Percentiles rank a stretch among this genome's conserved stretches.
Conservation (phyloP, 2,113 vertebrate species). For the Quiscalus mexicanus region DNA sequence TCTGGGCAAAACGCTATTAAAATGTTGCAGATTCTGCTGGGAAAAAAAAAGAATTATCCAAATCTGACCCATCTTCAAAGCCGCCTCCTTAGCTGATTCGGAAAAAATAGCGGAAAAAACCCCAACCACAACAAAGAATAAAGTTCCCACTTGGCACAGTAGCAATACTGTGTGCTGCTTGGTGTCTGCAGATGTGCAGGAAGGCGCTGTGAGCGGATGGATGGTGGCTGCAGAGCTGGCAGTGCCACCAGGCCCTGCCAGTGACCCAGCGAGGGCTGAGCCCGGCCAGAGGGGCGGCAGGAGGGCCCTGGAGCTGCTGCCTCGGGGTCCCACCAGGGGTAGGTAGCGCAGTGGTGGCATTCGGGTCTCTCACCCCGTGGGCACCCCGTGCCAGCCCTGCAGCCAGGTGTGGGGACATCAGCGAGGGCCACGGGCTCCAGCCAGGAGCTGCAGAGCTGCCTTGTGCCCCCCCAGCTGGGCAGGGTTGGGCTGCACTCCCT, state of each 20-base stretch:
- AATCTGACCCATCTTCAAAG: neutral
- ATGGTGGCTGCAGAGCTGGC: neutral
- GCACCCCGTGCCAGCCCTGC: accelerated
- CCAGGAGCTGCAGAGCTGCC: neutral
- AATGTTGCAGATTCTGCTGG: conserved; percentile 15
- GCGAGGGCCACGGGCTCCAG: neutral
- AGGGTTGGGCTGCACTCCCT: neutral
- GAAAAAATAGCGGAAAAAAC: neutral
- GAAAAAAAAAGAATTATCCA: neutral
- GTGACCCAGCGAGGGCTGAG: accelerated
- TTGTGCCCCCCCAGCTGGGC: accelerated
- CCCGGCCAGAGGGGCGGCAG: accelerated
- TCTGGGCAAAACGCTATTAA: neutral
- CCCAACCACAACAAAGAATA: conserved; percentile 19
- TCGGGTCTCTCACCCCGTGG: accelerated
- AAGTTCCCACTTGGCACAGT: conserved; percentile 62
- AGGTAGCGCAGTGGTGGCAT: accelerated
- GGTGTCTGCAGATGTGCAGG: neutral
- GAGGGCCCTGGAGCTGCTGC: neutral
- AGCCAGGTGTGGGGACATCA: accelerated
- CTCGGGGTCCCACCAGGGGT: neutral
- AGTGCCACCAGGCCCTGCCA: neutral
- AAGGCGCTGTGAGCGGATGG: neutral
- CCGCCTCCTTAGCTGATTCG: neutral
- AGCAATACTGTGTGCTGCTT: conserved; percentile 53